These are phyloP conservation scores for Neodiprion pinetum DNA, from an alignment of 1,140 invertebrate species.

Conservation along the genomic window DNA sequence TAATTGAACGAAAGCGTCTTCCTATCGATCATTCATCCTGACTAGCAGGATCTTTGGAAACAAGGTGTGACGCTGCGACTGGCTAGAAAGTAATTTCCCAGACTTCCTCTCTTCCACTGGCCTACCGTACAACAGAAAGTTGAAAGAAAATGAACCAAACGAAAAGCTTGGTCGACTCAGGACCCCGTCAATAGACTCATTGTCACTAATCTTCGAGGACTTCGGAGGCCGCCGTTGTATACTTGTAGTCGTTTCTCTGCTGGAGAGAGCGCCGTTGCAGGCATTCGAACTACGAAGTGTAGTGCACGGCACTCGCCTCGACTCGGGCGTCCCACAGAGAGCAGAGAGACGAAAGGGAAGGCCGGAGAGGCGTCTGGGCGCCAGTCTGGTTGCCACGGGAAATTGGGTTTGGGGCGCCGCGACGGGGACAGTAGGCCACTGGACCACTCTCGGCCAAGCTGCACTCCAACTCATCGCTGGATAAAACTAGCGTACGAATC, in stretches of 20 bases:
- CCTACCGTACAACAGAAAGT: too few species aligned
- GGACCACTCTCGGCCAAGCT: conserved; percentile 1
- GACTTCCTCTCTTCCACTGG: too few species aligned
- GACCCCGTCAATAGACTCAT: neutral
- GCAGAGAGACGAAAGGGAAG: neutral
- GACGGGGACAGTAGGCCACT: neutral
- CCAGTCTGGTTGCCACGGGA: conserved; percentile 6
- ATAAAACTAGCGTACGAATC: conserved; percentile 2
- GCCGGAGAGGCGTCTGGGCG: neutral
- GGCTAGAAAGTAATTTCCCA: too few species aligned
- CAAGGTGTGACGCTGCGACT: too few species aligned
- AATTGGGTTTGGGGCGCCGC: conserved; percentile 3
- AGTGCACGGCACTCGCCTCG: neutral
- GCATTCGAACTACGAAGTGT: neutral
- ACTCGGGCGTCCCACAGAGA: neutral
- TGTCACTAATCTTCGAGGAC: neutral
- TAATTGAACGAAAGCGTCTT: too few species aligned
- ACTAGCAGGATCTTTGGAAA: too few species aligned
- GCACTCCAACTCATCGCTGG: neutral
- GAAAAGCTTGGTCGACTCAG: too few species aligned
- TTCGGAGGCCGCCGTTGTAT: neutral
- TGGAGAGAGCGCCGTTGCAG: neutral
- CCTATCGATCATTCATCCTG: too few species aligned
- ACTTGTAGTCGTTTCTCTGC: neutral
- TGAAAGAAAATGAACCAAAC: neutral